Base-by-base conservation (phyloP, 2,797 vertebrate species). In the Cyprinella venusta region DNA sequence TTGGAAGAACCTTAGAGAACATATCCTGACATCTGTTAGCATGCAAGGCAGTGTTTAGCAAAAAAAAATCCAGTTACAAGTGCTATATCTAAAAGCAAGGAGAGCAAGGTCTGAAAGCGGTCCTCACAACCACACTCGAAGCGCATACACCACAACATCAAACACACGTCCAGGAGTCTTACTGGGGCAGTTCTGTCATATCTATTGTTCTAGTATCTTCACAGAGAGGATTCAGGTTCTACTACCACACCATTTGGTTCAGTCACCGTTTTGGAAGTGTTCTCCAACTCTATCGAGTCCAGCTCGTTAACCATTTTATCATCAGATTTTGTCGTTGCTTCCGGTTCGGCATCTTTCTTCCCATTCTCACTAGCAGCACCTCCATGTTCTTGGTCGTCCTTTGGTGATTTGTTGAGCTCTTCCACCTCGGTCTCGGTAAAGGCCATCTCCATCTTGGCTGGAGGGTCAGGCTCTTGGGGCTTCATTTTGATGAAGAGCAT, bases 401-500 rank as follows among this genome's bases (percentile, higher is more conserved):
- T 80, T 1, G 4, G 21, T 1, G 8, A 50, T 70, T 82, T 86
- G 70, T 92, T 94, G 21, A 96, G 91, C 80, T 90, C 92, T 59
- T 94, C 94, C 87, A 84, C 92, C 89, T 94, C 93, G 0, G 90
- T 81, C 0, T 88, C 71, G 0, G 70, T 88, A 54, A 86, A 80
- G 0, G 88, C 90, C 89, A 91, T 91, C 84, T 82, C 95, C 82
- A 92, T 89, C 87, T 92, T 93, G 0, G 90, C 88, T 26, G 88
- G 54, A 70, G 77, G n/a, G 6, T 92, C 91, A 1, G 89, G 72
- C 4, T 93, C 90, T 74, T 90, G 74, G 0, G 84, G 5, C 83
- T 92, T 92, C 86, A 79, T 95, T 78, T 88, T 92, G 56, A 97
- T 93, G 87, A 96, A 98, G 79, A 96, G 92, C 89, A 94, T 91